Base-by-base conservation (phyloP, 1,140 invertebrate species). In the Mycetomoellerius zeteki region DNA sequence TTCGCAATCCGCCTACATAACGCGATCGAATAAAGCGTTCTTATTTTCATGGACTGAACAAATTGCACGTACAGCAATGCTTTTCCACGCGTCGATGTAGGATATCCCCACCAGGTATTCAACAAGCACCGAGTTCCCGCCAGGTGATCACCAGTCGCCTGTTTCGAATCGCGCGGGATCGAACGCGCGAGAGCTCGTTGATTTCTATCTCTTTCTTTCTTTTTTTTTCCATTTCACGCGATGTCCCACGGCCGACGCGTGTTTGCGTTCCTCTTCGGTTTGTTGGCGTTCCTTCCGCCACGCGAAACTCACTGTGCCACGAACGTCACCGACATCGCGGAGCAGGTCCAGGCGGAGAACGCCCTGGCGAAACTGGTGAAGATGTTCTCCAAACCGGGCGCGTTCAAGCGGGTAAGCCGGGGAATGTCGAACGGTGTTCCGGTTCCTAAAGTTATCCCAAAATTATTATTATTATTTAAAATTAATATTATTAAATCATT, bases 361-460 rank as follows among this genome's bases (percentile, higher is more conserved):
- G 91, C 93, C 0, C 93, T 96, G 7, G 93, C 94, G 56, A 95
- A 95, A 90, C 88, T 95, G 50, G 95, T 95, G 16, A 94, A 93
- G 87, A 92, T 95, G 82, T 95, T 96, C 73, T 94, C 95, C 8
- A 94, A 95, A 75, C 95, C 95, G 12, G 95, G 95, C 21, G 95
- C 95, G 24, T 96, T 96, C 73, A 95, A 94, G 78, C 92, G 90
- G 91, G 95, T 95, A 88, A 91, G 78, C 6, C 30, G n/a, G 19
- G 47, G 6, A 19, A 33, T 10, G 3, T 21, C 12, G 27, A 30
- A 19, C 30, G 37, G 10, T 43, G 37, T 43, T 1, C 8, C 37
- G 10, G 2, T 10, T 12, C 37, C 10, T 43, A 14, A 24, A 69
- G 8, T 69, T 47, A 33, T 10, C 4, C 10, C 19, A 5, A 65